These are phyloP conservation scores for Darevskia mixta DNA, from an alignment of 2,797 vertebrate genomes.

Conservation along the genomic window DNA sequence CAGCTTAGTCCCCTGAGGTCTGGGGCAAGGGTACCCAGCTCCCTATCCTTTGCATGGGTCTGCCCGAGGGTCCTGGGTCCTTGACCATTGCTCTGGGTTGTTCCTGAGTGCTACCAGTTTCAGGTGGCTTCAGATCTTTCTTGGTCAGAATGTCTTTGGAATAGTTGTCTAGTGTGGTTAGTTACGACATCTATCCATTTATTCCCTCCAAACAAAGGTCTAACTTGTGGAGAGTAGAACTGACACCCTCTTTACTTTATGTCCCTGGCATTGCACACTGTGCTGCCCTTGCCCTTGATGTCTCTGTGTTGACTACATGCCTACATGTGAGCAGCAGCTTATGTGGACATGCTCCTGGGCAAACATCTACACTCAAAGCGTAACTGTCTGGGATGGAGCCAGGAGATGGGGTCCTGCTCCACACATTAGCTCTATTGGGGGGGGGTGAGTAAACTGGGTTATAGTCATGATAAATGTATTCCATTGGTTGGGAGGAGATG, in stretches of 20 bases:
- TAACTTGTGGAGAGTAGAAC: neutral
- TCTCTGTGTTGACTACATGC: neutral
- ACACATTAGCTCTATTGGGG: neutral
- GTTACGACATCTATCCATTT: neutral
- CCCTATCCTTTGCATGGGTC: too few species aligned
- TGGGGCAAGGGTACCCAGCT: too few species aligned
- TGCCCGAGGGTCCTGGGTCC: too few species aligned
- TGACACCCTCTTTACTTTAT: neutral
- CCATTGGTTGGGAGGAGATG: neutral
- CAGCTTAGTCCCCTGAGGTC: too few species aligned
- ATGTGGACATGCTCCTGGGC: too few species aligned
- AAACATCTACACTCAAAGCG: neutral
- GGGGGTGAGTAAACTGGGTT: neutral
- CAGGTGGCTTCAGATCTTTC: too few species aligned
- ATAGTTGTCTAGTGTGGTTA: too few species aligned
- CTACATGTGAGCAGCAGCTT: neutral
- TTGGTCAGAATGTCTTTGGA: too few species aligned
- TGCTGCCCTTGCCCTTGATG: neutral
- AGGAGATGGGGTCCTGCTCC: neutral
- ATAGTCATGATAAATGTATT: neutral
- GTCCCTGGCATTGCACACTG: too few species aligned
- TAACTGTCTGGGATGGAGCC: neutral
- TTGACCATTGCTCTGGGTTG: too few species aligned
- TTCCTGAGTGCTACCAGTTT: too few species aligned
- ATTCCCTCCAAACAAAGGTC: neutral